These are phyloP conservation scores for Aspidiotus destructor DNA, from an alignment of 2,888 invertebrate species.

Conservation along the genomic window DNA sequence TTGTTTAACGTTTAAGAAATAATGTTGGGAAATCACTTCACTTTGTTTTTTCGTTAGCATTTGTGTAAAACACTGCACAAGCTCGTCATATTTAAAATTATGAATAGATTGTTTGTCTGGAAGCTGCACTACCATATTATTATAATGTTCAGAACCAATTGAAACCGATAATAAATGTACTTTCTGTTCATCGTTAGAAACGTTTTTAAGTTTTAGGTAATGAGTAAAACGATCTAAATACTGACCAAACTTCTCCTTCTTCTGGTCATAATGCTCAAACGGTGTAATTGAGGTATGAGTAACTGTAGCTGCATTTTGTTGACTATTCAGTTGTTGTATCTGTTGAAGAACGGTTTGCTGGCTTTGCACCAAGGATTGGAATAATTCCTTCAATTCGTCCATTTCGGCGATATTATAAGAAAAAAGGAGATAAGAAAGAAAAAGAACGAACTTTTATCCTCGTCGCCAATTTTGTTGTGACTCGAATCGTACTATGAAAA, in stretches of 20 bases:
- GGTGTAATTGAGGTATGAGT: too few species aligned
- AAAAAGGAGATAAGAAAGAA: too few species aligned
- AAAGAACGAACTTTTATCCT: too few species aligned
- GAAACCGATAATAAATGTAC: constrained; percentile 31
- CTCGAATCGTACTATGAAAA: too few species aligned
- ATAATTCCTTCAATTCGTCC: too few species aligned
- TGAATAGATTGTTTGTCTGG: constrained; percentile 29
- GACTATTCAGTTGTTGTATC: too few species aligned
- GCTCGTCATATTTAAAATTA: constrained; percentile 8
- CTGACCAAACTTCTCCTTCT: constrained; percentile 32
- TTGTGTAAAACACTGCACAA: constrained; percentile 19
- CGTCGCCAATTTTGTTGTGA: too few species aligned
- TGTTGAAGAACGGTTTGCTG: too few species aligned
- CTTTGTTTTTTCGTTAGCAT: constrained; percentile 28
- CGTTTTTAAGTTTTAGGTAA: constrained; percentile 22
- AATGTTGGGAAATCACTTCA: not conserved
- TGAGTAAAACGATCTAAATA: constrained; percentile 34
- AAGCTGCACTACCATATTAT: constrained; percentile 26
- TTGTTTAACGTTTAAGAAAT: not conserved
- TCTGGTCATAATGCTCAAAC: constrained; percentile 33
- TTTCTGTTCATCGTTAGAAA: constrained; percentile 27
- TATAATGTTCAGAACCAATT: constrained; percentile 33
- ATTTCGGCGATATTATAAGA: too few species aligned
- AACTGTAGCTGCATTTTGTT: too few species aligned
- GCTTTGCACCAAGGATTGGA: too few species aligned